phyloP scores from a whole-genome alignment of 1,140 invertebrate species.

The Brachionus asplanchnoidis region DNA sequence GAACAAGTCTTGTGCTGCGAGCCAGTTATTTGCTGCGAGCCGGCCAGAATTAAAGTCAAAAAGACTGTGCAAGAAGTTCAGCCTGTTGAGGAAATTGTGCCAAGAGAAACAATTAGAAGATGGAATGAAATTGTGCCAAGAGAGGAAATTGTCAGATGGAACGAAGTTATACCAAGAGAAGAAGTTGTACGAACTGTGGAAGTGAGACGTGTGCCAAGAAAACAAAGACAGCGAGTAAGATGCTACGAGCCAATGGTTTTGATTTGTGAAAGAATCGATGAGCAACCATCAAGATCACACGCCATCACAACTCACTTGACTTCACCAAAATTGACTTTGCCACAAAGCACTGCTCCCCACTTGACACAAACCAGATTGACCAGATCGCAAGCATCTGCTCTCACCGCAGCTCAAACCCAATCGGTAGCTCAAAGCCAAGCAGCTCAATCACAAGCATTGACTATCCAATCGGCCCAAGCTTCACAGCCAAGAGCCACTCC shows the following conservation, averaged over 20 bases:
- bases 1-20: neutral
- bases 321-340: neutral
- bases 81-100: neutral
- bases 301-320: neutral
- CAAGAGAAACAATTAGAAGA: neutral
- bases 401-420: neutral
- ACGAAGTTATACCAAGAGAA: constrained; percentile 20
- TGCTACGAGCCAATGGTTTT: constrained; percentile 15
- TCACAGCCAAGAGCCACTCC: neutral
- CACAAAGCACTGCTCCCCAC: neutral
- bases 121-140: constrained; percentile 19
- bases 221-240: neutral
- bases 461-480: neutral
- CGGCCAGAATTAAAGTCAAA: neutral
- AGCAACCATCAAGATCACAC: neutral
- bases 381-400: neutral
- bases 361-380: neutral
- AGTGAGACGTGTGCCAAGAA: neutral
- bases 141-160: constrained; percentile 16
- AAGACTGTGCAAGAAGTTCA: neutral
- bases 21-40: neutral
- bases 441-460: neutral
- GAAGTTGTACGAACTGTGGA: neutral
- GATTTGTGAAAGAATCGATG: constrained; percentile 24
- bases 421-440: neutral